Evolutionary conservation across 2,888 invertebrate genomes (phyloP).

Genomic region (Liodrosophila aerea): DNA sequence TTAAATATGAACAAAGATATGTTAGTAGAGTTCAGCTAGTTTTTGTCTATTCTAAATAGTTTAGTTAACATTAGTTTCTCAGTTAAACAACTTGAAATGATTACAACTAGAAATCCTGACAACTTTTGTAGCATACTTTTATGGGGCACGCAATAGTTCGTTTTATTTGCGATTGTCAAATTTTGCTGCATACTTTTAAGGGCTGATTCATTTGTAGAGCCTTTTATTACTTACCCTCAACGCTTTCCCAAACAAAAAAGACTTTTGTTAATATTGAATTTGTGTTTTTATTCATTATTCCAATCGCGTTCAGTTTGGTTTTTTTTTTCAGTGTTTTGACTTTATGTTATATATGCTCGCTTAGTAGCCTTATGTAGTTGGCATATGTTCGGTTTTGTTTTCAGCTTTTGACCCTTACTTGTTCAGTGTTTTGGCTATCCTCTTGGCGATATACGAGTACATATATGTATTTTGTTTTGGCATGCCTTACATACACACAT

Average conservation of each 20-base stretch:
- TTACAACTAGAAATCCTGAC: no score
- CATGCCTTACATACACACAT: slow-evolving; percentile 56
- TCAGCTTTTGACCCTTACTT: slow-evolving; percentile 43
- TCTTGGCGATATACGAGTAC: slow-evolving; percentile 32
- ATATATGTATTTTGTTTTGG: slow-evolving; percentile 30
- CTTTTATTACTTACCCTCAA: background rate
- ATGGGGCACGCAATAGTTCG: no score
- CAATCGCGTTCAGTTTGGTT: slow-evolving; percentile 25
- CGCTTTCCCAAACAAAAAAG: no score
- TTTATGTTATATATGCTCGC: slow-evolving; percentile 39
- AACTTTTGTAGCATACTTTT: no score
- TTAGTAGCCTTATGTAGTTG: slow-evolving; percentile 49
- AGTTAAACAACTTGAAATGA: no score
- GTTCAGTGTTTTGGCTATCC: slow-evolving; percentile 38
- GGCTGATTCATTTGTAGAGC: no score
- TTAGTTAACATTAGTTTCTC: no score
- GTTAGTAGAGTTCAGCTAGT: no score
- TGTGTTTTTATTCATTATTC: slow-evolving; percentile 54
- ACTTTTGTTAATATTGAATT: slow-evolving; percentile 57
- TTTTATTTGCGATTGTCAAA: no score
- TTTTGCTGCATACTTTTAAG: no score
- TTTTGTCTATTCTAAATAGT: no score
- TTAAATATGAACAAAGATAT: no score
- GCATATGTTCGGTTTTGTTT: slow-evolving; percentile 16
- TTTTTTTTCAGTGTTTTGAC: slow-evolving; percentile 11